phyloP scores from a whole-genome alignment of 2,113 vertebrate species.

The Nannobrachium achirus region DNA sequence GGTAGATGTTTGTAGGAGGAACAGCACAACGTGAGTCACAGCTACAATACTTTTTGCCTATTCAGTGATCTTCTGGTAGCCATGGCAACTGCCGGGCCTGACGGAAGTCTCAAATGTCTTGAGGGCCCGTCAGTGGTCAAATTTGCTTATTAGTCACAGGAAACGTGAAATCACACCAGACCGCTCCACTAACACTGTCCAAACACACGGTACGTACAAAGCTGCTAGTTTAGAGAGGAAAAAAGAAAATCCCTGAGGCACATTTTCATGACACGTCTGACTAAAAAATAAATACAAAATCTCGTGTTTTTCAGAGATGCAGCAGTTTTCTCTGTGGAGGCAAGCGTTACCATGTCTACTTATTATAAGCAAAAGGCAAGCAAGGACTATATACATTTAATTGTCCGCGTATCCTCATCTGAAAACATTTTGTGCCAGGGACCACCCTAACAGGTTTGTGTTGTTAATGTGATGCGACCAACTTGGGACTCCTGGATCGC shows the following conservation, averaged over 20 bases:
- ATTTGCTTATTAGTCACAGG: conserved; percentile 40
- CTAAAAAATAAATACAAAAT: not conserved
- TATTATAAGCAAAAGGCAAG: too few species aligned
- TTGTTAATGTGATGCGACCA: too few species aligned
- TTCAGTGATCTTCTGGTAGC: conserved; percentile 53
- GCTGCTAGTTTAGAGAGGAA: not conserved
- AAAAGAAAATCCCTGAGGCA: not conserved
- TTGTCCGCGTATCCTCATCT: too few species aligned
- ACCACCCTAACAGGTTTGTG: too few species aligned
- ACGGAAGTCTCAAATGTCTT: conserved; percentile 54
- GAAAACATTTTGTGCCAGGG: too few species aligned
- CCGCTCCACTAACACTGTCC: not conserved
- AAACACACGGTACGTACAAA: not conserved
- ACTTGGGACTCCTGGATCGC: too few species aligned
- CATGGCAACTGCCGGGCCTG: conserved; percentile 71
- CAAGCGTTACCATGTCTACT: too few species aligned
- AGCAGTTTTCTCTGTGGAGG: not conserved
- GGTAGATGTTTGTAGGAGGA: not conserved
- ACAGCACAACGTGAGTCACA: conserved; percentile 56
- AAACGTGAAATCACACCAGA: conserved; percentile 20
- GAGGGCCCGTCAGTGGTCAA: conserved; percentile 37
- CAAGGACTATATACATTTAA: too few species aligned
- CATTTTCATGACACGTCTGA: not conserved
- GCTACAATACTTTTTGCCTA: conserved; percentile 36
- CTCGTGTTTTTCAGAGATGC: conserved; percentile 14